These are phyloP conservation scores for Turnix velox DNA, from an alignment of 2,113 vertebrate genomes.

Conservation along the genomic window DNA sequence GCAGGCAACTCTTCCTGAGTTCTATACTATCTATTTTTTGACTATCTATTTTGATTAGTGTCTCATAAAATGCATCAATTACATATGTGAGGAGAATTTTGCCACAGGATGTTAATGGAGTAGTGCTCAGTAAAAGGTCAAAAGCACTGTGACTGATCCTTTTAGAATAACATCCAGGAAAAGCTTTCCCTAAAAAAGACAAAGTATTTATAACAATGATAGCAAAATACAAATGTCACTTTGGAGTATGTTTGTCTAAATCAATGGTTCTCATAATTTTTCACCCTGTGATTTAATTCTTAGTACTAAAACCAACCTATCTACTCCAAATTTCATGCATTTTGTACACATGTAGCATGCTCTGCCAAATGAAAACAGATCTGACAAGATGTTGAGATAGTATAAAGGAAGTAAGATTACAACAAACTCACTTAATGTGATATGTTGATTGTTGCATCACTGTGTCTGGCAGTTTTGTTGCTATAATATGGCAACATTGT, in stretches of 20 bases:
- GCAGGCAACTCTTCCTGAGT: constrained; percentile 1
- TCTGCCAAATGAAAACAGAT: not conserved
- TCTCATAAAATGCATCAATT: constrained; percentile 48
- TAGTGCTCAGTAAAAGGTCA: constrained; percentile 49
- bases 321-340: not conserved
- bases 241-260: constrained; percentile 25
- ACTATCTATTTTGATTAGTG: constrained; percentile 58
- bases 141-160: constrained; percentile 14
- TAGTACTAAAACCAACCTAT: not conserved
- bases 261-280: not conserved
- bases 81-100: constrained; percentile 21
- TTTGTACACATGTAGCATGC: not conserved
- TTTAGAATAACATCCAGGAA: constrained; percentile 11
- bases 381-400: not conserved
- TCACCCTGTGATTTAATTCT: not conserved
- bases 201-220: not conserved
- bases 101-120: constrained; percentile 35
- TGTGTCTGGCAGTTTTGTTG: not conserved
- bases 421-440: not conserved
- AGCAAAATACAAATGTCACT: constrained; percentile 14
- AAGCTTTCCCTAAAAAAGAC: constrained; percentile 47
- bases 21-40: constrained; percentile 29
- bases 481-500: not conserved
- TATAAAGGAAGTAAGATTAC: not conserved
- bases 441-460: not conserved